Conservation (phyloP, 1,140 invertebrate species). For the Zaprionus capensis region DNA sequence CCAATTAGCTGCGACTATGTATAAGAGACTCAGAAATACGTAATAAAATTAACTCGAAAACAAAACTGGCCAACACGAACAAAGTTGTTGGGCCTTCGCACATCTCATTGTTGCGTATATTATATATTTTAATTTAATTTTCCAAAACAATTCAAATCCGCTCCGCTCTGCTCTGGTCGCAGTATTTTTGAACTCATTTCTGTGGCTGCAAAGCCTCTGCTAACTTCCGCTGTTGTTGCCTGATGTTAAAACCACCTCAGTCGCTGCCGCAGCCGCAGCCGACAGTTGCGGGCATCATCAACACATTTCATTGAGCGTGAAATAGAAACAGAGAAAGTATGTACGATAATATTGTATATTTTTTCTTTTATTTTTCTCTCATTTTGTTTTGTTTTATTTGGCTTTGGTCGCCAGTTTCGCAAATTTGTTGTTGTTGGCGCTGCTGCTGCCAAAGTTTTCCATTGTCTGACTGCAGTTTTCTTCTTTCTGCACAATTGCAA, state of each 20-base stretch:
- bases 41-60: slow-evolving; percentile 59
- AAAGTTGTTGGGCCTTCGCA: slow-evolving; percentile 38
- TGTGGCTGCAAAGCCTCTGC: slow-evolving; percentile 60
- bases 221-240: slow-evolving; percentile 72
- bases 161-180: slow-evolving; percentile 5
- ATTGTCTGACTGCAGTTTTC: slow-evolving; percentile 72
- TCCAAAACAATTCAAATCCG: slow-evolving; percentile 8
- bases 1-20: slow-evolving; percentile 57
- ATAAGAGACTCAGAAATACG: slow-evolving; percentile 69
- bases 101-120: slow-evolving; percentile 50
- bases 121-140: slow-evolving; percentile 28
- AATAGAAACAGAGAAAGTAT: slow-evolving; percentile 84
- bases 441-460: slow-evolving; percentile 71
- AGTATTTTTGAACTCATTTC: slow-evolving; percentile 44
- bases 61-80: slow-evolving; percentile 64
- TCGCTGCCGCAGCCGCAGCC: slow-evolving; percentile 16
- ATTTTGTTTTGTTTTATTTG: slow-evolving; percentile 54
- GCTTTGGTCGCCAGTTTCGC: slow-evolving; percentile 46
- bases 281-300: slow-evolving; percentile 67
- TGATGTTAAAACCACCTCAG: slow-evolving; percentile 33
- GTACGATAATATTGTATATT: slow-evolving; percentile 73
- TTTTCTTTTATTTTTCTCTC: slow-evolving; percentile 19
- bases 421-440: slow-evolving; percentile 31
- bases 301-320: slow-evolving; percentile 84
- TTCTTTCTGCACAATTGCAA: slow-evolving; percentile 49